Evolutionary conservation across 1,140 invertebrate species (phyloP).

Genomic region (Panagrolaimus sp.): DNA sequence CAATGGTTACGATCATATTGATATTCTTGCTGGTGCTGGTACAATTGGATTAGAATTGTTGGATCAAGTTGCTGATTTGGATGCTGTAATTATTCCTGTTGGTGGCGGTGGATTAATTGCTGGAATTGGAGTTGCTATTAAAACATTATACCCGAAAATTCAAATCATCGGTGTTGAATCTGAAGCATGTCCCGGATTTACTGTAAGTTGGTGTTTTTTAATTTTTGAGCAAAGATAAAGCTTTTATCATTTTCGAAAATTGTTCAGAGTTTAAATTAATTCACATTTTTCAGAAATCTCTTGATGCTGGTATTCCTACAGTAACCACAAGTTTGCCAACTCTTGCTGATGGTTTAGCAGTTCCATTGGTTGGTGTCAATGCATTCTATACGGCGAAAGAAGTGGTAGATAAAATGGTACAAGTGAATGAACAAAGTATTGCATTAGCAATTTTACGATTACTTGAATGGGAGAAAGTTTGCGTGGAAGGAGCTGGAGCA

Average conservation of each 20-base stretch:
- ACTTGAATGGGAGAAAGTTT: slow-evolving; percentile 80
- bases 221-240: not conserved
- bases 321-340: slow-evolving; percentile 20
- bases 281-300: slow-evolving; percentile 29
- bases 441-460: slow-evolving; percentile 78
- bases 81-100: slow-evolving; percentile 69
- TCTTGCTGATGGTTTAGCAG: slow-evolving; percentile 67
- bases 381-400: slow-evolving; percentile 72
- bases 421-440: slow-evolving; percentile 66
- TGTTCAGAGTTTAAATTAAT: not conserved
- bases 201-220: slow-evolving; percentile 64
- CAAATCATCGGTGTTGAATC: slow-evolving; percentile 75
- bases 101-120: slow-evolving; percentile 82
- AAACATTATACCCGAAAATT: slow-evolving; percentile 73
- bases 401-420: slow-evolving; percentile 64
- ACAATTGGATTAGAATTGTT: slow-evolving; percentile 82
- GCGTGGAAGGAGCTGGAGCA: slow-evolving; percentile 83
- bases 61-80: slow-evolving; percentile 63
- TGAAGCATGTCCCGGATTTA: slow-evolving; percentile 77
- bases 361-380: slow-evolving; percentile 79
- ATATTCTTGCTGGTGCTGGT: slow-evolving; percentile 84
- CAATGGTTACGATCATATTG: slow-evolving; percentile 70
- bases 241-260: slow-evolving; percentile 10
- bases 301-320: slow-evolving; percentile 25
- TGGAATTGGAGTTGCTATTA: slow-evolving; percentile 76